Base-by-base conservation (phyloP, 2,797 vertebrate species). In the Pogonophryne albipinna region DNA sequence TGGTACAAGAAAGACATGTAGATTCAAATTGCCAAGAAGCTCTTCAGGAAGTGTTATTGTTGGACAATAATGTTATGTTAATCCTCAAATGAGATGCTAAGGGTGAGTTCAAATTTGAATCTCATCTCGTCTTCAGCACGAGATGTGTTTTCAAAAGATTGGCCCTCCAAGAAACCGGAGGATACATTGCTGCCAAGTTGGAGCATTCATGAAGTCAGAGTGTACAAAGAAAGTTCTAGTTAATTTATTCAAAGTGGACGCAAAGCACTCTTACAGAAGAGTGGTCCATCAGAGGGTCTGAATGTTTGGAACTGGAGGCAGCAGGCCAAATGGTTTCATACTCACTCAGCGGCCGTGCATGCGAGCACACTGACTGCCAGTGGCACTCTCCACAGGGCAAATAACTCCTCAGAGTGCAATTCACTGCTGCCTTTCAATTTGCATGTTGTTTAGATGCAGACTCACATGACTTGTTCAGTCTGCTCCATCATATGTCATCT, bases 311-410 rank as follows among this genome's bases (percentile, higher is more conserved):
- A 86, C 74, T 75, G 80, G 75, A 90, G 89, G 91, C 88, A 88
- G 79, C 58, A 58, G 72, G 87, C 91, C 91, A 92, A 93, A 91
- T 89, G 87, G 87, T 90, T 91, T 90, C 83, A 85, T 88, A 82
- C 77, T 88, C 80, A 72, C 72, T 90, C 87, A 74, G 83, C 63
- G 83, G 72, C 69, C 53, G 13, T 83, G 86, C 77, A 65, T 84
- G 83, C 65, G 46, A 75, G 77, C 84, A 66, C 74, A 65, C 57
- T 57, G 82, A 38, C 82, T 89, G 91, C 82, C 88, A 91, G 74
- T 68, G 79, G 85, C 85, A 60, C 86, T 88, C 80, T 91, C 79
- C 78, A 78, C 76, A 68, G 84, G 88, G 79, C 84, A 87, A 85
- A 90, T 75, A 85, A 87, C 80, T 88, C 87, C 82, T 89, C 78